phyloP scores from a whole-genome alignment of 2,888 invertebrate genomes.

The Limnephilus marmoratus region DNA sequence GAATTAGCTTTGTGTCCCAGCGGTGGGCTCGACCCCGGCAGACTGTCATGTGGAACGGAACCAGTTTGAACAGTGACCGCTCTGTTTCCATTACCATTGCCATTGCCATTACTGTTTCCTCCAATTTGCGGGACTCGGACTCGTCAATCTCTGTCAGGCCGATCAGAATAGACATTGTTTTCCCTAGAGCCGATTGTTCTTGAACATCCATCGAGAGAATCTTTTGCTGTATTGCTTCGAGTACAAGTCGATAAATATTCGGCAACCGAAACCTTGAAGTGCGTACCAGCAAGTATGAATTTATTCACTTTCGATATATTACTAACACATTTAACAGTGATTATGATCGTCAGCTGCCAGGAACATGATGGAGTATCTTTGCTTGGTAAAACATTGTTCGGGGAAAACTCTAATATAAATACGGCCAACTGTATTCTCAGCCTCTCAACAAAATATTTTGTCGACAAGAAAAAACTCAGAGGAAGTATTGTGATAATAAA shows the following conservation, averaged over 20 bases:
- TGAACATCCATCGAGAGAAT: neutral
- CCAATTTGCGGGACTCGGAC: conserved; percentile 2
- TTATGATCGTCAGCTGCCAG: neutral
- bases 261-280: neutral
- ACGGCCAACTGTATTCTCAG: conserved; percentile 76
- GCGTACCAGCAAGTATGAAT: neutral
- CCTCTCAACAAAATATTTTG: conserved; percentile 76
- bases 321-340: neutral
- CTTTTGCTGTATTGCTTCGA: neutral
- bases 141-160: conserved; percentile 10
- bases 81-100: neutral
- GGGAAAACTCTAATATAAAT: conserved; percentile 68
- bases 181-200: conserved; percentile 15
- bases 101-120: neutral
- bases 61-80: conserved; percentile 13
- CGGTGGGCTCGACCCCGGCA: neutral
- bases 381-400: neutral
- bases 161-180: neutral
- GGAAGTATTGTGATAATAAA: conserved; percentile 77
- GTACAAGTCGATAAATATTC: neutral
- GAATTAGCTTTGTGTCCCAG: neutral
- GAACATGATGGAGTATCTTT: neutral
- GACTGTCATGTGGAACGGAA: conserved; percentile 15
- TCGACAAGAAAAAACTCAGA: conserved; percentile 75
- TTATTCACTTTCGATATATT: neutral